phyloP scores from a whole-genome alignment of 2,797 vertebrate genomes.

The Danio choprae region DNA sequence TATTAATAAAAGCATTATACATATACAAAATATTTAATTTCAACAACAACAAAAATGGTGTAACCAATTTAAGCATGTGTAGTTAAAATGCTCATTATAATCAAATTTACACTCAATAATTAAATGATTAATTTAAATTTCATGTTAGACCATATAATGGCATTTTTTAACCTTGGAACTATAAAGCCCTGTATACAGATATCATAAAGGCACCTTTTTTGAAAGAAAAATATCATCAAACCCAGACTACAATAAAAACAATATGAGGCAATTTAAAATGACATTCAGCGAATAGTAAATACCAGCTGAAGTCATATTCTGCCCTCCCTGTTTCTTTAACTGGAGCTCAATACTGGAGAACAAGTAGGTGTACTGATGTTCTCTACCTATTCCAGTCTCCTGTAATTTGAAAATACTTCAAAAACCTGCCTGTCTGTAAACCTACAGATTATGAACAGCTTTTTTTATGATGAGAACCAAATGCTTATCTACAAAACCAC shows the following conservation, averaged over 20 bases:
- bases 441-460: neutral
- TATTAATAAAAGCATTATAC: too few species aligned
- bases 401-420: conserved; percentile 10
- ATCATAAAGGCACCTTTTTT: neutral
- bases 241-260: neutral
- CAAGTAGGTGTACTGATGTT: neutral
- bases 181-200: neutral
- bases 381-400: neutral
- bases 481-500: neutral
- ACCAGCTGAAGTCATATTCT: neutral
- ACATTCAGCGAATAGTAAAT: neutral
- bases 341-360: neutral
- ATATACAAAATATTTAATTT: too few species aligned
- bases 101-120: too few species aligned
- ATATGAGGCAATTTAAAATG: conserved; percentile 7
- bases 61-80: neutral
- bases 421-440: neutral
- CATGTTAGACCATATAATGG: neutral
- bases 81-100: too few species aligned
- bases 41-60: neutral
- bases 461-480: conserved; percentile 6
- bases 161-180: neutral
- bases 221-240: neutral
- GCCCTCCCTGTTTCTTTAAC: neutral
- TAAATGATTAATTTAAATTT: neutral